Conservation (phyloP, 2,888 invertebrate genomes). For the Eupithecia dodoneata region DNA sequence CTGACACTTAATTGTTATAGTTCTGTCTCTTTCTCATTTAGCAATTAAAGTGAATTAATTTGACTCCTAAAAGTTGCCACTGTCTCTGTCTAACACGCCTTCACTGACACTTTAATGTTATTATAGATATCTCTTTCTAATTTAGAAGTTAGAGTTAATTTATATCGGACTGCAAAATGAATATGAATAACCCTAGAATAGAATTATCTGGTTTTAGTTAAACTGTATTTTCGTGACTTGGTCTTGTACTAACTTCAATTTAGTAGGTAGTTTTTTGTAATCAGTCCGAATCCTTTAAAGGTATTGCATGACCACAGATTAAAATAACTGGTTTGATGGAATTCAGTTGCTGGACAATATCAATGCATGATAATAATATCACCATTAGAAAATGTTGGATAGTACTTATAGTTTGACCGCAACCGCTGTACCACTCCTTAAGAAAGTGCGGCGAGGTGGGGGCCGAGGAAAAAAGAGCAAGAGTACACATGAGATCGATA, state of each 20-base stretch:
- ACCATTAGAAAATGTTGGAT: background rate
- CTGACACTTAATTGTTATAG: background rate
- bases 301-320: background rate
- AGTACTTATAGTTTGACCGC: background rate
- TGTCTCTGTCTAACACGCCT: conserved; percentile 20
- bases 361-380: background rate
- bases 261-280: background rate
- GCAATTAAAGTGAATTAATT: background rate
- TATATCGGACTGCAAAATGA: too few species aligned
- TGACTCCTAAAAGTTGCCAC: background rate
- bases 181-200: too few species aligned
- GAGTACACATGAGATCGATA: too few species aligned
- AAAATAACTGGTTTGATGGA: background rate
- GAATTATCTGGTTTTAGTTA: too few species aligned
- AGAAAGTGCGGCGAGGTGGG: too few species aligned
- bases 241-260: too few species aligned
- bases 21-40: background rate
- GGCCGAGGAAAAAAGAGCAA: too few species aligned
- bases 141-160: background rate
- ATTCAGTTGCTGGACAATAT: background rate
- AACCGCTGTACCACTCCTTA: too few species aligned
- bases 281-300: background rate
- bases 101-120: conserved; percentile 6
- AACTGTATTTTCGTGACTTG: too few species aligned
- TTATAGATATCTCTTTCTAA: conserved; percentile 20